A percentile compares a stretch with the other conserved stretches of the same genome.
phyloP scores from a whole-genome alignment of 2,797 vertebrate species.

The Acrocephalus scirpaceus region DNA sequence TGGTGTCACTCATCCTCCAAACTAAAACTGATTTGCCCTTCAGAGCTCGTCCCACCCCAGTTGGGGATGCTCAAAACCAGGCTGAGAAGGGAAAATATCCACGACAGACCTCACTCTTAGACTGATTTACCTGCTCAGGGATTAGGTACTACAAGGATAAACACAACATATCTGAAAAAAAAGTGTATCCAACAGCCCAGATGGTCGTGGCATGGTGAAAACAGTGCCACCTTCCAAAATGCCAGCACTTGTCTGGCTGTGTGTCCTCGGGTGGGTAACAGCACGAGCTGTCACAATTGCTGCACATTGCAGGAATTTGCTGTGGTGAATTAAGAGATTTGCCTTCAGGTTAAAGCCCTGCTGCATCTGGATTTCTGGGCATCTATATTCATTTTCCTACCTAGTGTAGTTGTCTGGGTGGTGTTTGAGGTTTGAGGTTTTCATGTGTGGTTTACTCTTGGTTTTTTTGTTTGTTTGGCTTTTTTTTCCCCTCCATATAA shows the following conservation, averaged over 20 bases:
- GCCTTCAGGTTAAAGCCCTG: not conserved
- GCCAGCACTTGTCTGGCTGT: not conserved
- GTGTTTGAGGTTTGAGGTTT: not conserved
- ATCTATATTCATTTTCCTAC: not conserved
- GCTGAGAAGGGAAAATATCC: not conserved
- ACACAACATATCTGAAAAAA: not conserved
- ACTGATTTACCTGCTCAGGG: not conserved
- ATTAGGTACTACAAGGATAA: not conserved
- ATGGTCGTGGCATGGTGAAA: not conserved
- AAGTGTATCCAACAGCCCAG: conserved; percentile 4
- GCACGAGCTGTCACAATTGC: not conserved
- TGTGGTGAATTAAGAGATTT: not conserved
- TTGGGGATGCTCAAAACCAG: not conserved
- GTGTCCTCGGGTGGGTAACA: not conserved
- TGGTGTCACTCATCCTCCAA: not conserved
- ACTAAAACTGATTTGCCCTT: not conserved
- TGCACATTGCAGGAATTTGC: not conserved
- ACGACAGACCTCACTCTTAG: not conserved
- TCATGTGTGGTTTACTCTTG: not conserved
- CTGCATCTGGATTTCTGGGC: not conserved
- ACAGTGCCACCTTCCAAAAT: not conserved
- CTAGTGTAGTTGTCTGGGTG: not conserved
- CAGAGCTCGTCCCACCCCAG: not conserved
- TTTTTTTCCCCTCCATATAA: fast-evolving
- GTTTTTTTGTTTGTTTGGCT: not conserved